phyloP scores from a whole-genome alignment of 2,888 invertebrate genomes.

The Tanaodytes sp. region DNA sequence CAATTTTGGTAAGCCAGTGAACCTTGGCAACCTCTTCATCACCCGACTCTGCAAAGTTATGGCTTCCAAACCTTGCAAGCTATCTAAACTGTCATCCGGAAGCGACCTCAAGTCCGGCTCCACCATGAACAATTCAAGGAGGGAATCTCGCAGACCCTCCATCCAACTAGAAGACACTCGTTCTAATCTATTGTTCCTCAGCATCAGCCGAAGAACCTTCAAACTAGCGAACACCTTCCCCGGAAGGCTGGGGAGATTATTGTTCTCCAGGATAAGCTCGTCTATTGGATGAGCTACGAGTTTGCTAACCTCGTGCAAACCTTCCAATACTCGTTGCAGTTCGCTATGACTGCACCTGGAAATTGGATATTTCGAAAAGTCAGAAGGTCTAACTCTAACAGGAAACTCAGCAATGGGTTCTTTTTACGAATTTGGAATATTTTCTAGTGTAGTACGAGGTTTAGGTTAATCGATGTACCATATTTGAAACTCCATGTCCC shows the following conservation, averaged over 20 bases:
- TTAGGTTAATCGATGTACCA: no score
- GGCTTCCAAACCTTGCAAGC: constrained; percentile 84
- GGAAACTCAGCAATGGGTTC: no score
- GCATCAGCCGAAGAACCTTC: constrained; percentile 84
- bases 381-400: no score
- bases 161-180: constrained; percentile 87
- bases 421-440: no score
- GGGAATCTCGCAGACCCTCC: constrained; percentile 82
- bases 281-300: constrained; percentile 83
- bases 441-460: no score
- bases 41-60: constrained; percentile 86
- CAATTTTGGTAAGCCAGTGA: constrained; percentile 80
- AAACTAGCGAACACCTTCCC: constrained; percentile 85
- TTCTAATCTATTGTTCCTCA: constrained; percentile 87
- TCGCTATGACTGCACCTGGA: constrained; percentile 94
- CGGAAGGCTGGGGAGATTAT: constrained; percentile 88
- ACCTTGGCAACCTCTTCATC: constrained; percentile 83
- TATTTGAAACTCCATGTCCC: constrained; percentile 87
- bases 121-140: constrained; percentile 88
- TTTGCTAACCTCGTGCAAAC: constrained; percentile 81
- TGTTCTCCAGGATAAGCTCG: constrained; percentile 90
- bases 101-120: constrained; percentile 86
- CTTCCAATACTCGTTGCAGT: constrained; percentile 83
- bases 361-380: no score
- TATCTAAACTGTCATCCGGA: constrained; percentile 84